Evolutionary conservation across 1,140 invertebrate genomes (phyloP).

Genomic region (roundworm (Caenorhabditis elegans)): WBcel235 BX284604.4:11088001-11088500

Average conservation of each 20-base stretch:
- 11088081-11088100: background rate
- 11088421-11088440: too few species aligned
- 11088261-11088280: conserved; percentile 9
- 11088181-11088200: background rate
- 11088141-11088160: conserved; percentile 16
- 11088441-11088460: too few species aligned
- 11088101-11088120: conserved; percentile 5
- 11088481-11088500: too few species aligned
- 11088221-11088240: conserved; percentile 34
- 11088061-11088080: conserved; percentile 5
- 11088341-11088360: background rate
- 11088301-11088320: background rate
- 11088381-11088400: too few species aligned
- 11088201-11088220: background rate
- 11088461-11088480: too few species aligned
- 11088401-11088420: too few species aligned
- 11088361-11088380: too few species aligned
- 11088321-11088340: conserved; percentile 14
- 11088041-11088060: background rate
- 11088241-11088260: conserved; percentile 34
- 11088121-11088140: conserved; percentile 13
- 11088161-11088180: background rate
- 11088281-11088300: background rate
- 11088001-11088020: background rate
- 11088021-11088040: too few species aligned